Base-by-base conservation (phyloP, 2,797 vertebrate genomes). In the Danio aesculapii region DNA sequence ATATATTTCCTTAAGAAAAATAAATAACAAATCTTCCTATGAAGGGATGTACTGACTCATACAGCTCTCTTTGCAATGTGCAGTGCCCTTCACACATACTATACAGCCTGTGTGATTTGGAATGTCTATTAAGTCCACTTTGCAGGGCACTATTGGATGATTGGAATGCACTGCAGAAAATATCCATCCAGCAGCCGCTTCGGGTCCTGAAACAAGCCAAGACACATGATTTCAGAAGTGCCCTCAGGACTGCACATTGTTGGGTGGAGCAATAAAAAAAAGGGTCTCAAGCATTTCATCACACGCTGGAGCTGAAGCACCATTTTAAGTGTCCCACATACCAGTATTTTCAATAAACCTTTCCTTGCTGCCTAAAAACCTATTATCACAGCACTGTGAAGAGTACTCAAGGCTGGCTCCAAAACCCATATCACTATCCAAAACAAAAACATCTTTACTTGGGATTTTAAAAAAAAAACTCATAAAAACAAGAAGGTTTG, bases 401-500 rank as follows among this genome's bases (percentile, higher is more conserved):
- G 72, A 75, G 19, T 75, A 50, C 58, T 50, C 58, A 41, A 62
- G 14, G 46, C 43, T 59, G 43, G 17, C n/a, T 16, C 17, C 17
- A 58, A 67, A 77, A 57, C 62, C 75, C 49, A 77, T 49, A 77
- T 69, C 14, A 6, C 53, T 59, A 59, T 68, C 66, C 44, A 69
- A 78, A 77, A 76, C 39, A 76, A 59, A 59, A 71, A 71, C 58
- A 79, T 30, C 17, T 79, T 62, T 53, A 53, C 39, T 69, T 68
- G 44, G 44, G 58, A 69, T 68, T 59, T 49, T 1, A 4, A 30
- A 30, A 30, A 30, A 47, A 59, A 59, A 73, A 46, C 70, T 58
- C 74, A 53, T 64, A 43, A 53, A 21, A 75, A 49, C 68, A 19
- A 62, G 43, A 30, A 30, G 21, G 21, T 50, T 75, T 12, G 19